Evolutionary conservation across 2,888 invertebrate genomes (phyloP).

Genomic region (Gasteruption jaculator): DNA sequence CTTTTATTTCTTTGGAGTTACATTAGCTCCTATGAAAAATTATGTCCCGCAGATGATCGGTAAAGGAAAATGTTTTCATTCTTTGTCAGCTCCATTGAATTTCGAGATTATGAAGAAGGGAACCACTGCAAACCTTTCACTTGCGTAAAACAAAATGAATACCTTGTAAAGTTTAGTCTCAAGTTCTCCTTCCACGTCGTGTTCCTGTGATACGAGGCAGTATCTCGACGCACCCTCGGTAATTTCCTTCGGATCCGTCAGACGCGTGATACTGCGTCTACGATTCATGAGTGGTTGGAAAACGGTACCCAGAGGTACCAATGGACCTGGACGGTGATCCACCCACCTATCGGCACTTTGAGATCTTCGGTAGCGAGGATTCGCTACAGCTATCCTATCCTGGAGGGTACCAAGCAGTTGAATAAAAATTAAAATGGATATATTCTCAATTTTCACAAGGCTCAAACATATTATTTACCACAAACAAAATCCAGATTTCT

Average conservation of each 20-base stretch:
- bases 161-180: constrained; percentile 90
- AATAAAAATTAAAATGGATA: constrained; percentile 6
- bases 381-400: constrained; percentile 64
- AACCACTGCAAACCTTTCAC: no score
- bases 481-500: constrained; percentile 5
- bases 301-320: constrained; percentile 83
- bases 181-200: constrained; percentile 87
- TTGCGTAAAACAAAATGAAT: no score
- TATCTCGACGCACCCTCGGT: constrained; percentile 68
- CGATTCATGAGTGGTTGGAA: constrained; percentile 80
- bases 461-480: constrained; percentile 6
- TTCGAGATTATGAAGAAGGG: no score
- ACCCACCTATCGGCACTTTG: constrained; percentile 81
- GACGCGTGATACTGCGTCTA: constrained; percentile 77
- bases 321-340: constrained; percentile 78
- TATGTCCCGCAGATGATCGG: no score
- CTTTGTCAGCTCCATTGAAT: no score
- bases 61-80: no score
- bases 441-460: no score
- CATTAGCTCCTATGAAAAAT: no score
- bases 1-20: no score
- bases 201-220: constrained; percentile 87
- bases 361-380: constrained; percentile 74
- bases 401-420: constrained; percentile 41
- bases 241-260: constrained; percentile 69